Evolutionary conservation across 2,888 invertebrate species (phyloP).

Genomic region (Diaprepes abbreviatus): DNA sequence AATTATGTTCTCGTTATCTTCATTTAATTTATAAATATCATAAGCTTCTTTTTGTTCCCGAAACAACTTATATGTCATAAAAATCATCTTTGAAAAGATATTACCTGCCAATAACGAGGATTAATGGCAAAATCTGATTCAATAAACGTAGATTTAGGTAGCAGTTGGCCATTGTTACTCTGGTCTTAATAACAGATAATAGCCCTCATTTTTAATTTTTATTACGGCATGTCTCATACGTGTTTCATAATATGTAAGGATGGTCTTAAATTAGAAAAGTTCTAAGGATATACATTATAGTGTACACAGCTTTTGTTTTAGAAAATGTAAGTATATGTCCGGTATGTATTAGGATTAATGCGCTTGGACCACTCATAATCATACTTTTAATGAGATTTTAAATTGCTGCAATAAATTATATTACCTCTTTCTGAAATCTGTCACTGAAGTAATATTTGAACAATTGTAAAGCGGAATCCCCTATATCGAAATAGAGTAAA

Average conservation of each 20-base stretch:
- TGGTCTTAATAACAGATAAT: slow-evolving; percentile 46
- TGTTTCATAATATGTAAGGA: slow-evolving; percentile 32
- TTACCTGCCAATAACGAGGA: slow-evolving; percentile 68
- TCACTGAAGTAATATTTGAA: too few species aligned
- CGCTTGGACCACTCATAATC: too few species aligned
- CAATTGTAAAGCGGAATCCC: too few species aligned
- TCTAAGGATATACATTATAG: slow-evolving; percentile 32
- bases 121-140: slow-evolving; percentile 66
- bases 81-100: slow-evolving; percentile 63
- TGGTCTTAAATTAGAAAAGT: slow-evolving; percentile 43
- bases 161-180: slow-evolving; percentile 44
- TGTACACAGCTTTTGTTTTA: slow-evolving; percentile 29
- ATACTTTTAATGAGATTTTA: too few species aligned
- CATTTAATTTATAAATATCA: slow-evolving; percentile 10
- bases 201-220: slow-evolving; percentile 51
- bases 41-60: slow-evolving; percentile 50
- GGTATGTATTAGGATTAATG: not conserved
- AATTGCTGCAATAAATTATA: too few species aligned
- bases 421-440: too few species aligned
- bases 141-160: slow-evolving; percentile 57
- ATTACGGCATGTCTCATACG: slow-evolving; percentile 37
- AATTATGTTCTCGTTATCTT: too few species aligned
- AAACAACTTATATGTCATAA: slow-evolving; percentile 66
- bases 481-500: too few species aligned
- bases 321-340: not conserved